Percentiles rank a stretch among this genome's conserved stretches.
Conservation (phyloP, 2,797 vertebrate genomes). For the Coregonus ussuriensis region DNA sequence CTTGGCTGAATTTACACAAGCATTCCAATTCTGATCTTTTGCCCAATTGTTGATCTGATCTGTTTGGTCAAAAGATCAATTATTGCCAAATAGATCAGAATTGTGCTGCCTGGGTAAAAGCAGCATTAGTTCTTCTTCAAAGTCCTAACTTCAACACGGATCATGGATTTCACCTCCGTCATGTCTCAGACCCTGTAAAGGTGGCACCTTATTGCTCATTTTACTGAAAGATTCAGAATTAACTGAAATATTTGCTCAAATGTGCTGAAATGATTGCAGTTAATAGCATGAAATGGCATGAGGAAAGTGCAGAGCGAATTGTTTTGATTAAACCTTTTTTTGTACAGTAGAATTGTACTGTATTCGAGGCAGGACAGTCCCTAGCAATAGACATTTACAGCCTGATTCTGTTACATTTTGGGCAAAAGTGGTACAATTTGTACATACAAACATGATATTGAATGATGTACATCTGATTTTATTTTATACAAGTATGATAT, state of each 20-base stretch:
- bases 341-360: background rate
- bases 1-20: background rate
- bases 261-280: background rate
- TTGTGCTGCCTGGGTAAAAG: too few relatives aligned
- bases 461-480: background rate
- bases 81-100: too few relatives aligned
- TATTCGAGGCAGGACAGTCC: background rate
- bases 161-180: background rate
- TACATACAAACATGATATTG: background rate
- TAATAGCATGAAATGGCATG: too few relatives aligned
- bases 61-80: too few relatives aligned
- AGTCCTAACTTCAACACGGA: background rate
- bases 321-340: background rate
- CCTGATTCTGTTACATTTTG: background rate
- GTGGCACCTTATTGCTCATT: background rate
- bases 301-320: too few relatives aligned
- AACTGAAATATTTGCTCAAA: too few relatives aligned
- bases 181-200: background rate
- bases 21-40: too few relatives aligned
- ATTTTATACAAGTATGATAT: background rate
- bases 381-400: background rate
- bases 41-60: too few relatives aligned
- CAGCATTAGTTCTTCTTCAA: background rate
- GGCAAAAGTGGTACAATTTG: background rate
- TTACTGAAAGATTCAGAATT: background rate